phyloP scores from a whole-genome alignment of 2,888 invertebrate genomes.

The Drosophila heteroneura region DNA sequence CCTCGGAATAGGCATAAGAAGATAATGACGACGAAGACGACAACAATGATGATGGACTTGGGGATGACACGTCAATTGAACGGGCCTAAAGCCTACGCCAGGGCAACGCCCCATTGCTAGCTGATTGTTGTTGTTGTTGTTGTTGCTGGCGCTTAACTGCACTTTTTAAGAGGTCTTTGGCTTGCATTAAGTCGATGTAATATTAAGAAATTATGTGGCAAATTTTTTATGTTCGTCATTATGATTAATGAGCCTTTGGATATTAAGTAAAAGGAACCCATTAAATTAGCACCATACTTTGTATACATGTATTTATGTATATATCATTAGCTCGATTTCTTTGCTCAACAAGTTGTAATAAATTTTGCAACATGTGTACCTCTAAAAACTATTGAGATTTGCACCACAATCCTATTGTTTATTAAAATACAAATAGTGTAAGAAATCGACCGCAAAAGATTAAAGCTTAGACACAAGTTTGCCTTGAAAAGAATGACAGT shows the following conservation, averaged over 20 bases:
- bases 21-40: constrained; percentile 31
- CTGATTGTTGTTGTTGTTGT: constrained; percentile 22
- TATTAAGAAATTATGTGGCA: constrained; percentile 36
- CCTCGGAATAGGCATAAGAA: constrained; percentile 32
- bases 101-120: constrained; percentile 46
- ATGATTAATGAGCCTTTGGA: background rate
- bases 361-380: background rate
- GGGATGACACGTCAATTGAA: constrained; percentile 47
- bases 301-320: background rate
- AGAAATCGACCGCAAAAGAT: background rate
- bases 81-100: constrained; percentile 49
- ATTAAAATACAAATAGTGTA: background rate
- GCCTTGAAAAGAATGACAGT: background rate
- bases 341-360: background rate
- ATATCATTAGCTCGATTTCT: background rate
- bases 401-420: background rate
- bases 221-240: constrained; percentile 9
- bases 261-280: background rate
- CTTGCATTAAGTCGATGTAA: constrained; percentile 32
- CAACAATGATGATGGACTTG: constrained; percentile 30
- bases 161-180: constrained; percentile 60
- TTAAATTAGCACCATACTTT: background rate
- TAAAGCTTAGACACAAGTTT: background rate
- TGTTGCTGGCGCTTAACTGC: constrained; percentile 41
- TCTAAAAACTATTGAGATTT: background rate